Percentiles rank a stretch among this genome's conserved stretches.
These are phyloP conservation scores for Schizaphis graminum DNA, from an alignment of 2,888 invertebrate species.

Conservation along the genomic window DNA sequence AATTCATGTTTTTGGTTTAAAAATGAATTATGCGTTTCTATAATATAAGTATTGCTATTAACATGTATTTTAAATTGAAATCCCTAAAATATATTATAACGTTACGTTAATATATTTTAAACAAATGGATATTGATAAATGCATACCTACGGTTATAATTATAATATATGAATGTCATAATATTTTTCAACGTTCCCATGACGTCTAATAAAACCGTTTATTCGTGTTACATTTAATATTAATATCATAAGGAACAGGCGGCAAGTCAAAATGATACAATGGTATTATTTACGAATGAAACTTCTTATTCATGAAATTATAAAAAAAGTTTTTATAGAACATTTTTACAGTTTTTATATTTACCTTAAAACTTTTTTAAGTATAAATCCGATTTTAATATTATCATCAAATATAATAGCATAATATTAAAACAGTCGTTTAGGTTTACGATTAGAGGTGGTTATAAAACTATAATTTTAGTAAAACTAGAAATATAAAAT, in stretches of 20 bases:
- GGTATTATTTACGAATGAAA: neutral
- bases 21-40: neutral
- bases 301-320: conserved; percentile 1
- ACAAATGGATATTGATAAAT: neutral
- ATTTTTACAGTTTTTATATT: conserved; percentile 12
- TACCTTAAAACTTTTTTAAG: conserved; percentile 33
- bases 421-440: conserved; percentile 19
- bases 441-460: neutral
- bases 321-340: conserved; percentile 25
- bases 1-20: neutral
- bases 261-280: neutral
- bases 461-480: neutral
- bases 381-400: conserved; percentile 25
- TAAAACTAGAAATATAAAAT: neutral
- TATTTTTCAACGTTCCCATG: neutral
- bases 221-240: conserved; percentile 10
- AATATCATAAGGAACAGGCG: neutral
- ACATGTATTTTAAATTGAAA: neutral
- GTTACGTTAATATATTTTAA: neutral
- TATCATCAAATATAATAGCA: conserved; percentile 22
- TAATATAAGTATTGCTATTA: neutral
- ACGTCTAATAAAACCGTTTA: neutral
- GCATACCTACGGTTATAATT: neutral
- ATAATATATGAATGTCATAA: neutral
- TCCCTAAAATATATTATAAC: neutral